Percentiles rank a stretch among this genome's conserved stretches.
Conservation (phyloP, 1,140 invertebrate species). For the Cephus cinctus region DNA sequence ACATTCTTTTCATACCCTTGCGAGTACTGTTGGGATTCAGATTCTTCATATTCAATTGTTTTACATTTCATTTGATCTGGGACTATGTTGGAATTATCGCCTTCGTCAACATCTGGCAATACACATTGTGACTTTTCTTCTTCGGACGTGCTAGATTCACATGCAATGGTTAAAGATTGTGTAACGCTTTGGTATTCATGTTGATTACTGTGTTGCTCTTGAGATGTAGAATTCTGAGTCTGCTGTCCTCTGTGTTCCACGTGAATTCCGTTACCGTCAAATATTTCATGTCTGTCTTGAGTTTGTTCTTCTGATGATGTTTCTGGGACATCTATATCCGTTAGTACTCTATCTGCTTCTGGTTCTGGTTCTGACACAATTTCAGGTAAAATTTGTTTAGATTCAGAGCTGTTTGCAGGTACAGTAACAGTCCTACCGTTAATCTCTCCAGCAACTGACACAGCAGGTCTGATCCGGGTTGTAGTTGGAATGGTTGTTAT, state of each 20-base stretch:
- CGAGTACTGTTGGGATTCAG: constrained; percentile 18
- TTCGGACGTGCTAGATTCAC: constrained; percentile 14
- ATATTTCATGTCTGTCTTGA: not conserved
- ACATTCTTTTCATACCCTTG: constrained; percentile 17
- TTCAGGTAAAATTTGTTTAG: constrained; percentile 35
- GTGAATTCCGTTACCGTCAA: constrained; percentile 18
- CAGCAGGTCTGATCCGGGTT: constrained; percentile 35
- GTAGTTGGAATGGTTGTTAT: constrained; percentile 50
- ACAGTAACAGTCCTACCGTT: constrained; percentile 29
- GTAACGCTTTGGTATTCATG: constrained; percentile 24
- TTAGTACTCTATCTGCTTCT: constrained; percentile 32
- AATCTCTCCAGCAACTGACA: constrained; percentile 25
- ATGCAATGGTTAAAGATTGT: constrained; percentile 22
- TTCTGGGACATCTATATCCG: constrained; percentile 34
- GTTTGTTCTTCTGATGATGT: not conserved
- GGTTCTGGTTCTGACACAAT: constrained; percentile 27
- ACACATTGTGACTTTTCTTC: constrained; percentile 36
- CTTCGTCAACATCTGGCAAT: constrained; percentile 35
- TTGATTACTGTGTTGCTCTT: constrained; percentile 16
- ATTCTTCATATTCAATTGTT: constrained; percentile 23
- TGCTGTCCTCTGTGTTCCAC: constrained; percentile 31
- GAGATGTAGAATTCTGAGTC: constrained; percentile 15
- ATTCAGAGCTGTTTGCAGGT: constrained; percentile 22
- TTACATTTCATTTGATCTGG: constrained; percentile 19
- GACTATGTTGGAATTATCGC: constrained; percentile 17